Percentiles rank a stretch among this genome's conserved stretches.
Conservation (phyloP, 1,140 invertebrate species). For the Branchinecta lynchi region DNA sequence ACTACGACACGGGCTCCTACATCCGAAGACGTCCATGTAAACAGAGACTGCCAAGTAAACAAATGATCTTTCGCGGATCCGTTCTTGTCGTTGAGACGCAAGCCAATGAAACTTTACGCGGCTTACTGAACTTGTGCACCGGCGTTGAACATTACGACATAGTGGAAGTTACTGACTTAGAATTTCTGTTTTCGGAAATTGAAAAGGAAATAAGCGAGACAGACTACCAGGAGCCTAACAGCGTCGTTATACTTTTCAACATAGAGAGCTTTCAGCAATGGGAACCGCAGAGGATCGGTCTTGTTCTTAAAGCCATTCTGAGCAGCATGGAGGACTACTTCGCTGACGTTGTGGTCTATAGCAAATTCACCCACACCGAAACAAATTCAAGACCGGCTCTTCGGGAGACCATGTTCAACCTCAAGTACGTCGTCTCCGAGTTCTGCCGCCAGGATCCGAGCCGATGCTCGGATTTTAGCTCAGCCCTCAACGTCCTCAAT, state of each 20-base stretch:
- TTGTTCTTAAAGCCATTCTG: background rate
- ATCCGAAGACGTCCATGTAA: background rate
- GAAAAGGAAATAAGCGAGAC: slow-evolving; percentile 3
- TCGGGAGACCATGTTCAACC: background rate
- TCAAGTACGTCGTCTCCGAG: slow-evolving; percentile 15
- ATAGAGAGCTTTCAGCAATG: slow-evolving; percentile 11
- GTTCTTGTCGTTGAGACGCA: slow-evolving; percentile 9
- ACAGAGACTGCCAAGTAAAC: background rate
- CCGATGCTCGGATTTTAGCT: slow-evolving; percentile 13
- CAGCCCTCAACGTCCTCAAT: background rate
- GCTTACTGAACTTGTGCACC: background rate
- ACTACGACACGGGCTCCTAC: background rate
- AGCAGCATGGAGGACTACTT: slow-evolving; percentile 12
- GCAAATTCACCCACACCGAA: slow-evolving; percentile 11
- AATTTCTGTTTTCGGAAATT: slow-evolving; percentile 10
- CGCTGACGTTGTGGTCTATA: background rate
- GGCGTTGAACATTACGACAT: slow-evolving; percentile 2
- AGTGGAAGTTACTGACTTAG: slow-evolving; percentile 12
- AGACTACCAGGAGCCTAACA: background rate
- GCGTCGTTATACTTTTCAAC: slow-evolving; percentile 7
- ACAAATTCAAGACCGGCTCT: background rate
- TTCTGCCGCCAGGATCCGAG: slow-evolving; percentile 11
- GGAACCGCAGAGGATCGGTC: slow-evolving; percentile 11
- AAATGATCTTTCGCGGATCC: background rate
- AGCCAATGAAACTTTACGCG: slow-evolving; percentile 15